phyloP scores from a whole-genome alignment of 1,140 invertebrate species.

The Thaumatotibia leucotreta region DNA sequence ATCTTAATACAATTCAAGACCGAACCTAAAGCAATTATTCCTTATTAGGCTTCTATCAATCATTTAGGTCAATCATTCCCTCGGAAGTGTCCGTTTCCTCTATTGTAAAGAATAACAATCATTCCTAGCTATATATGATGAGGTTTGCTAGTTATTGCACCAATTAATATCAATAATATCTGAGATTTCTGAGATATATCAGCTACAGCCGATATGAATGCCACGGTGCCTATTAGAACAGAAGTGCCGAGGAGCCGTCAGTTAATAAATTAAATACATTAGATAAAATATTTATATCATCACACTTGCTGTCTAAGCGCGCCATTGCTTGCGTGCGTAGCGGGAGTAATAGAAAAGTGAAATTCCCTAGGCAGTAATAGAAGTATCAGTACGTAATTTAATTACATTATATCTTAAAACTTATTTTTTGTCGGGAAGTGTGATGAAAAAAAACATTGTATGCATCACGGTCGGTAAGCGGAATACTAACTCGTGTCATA shows the following conservation, averaged over 20 bases:
- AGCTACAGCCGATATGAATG: neutral
- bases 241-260: neutral
- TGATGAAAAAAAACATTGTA: no score
- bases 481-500: no score
- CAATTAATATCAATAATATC: slow-evolving; percentile 14
- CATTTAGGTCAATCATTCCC: neutral
- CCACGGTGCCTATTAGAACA: neutral
- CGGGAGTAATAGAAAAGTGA: no score
- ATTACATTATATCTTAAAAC: no score
- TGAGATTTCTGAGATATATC: no score
- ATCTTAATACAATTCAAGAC: no score
- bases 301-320: no score
- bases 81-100: neutral
- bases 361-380: no score
- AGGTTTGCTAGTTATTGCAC: neutral
- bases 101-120: neutral
- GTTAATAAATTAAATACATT: neutral
- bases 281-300: neutral
- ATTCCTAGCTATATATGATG: slow-evolving; percentile 1
- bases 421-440: no score
- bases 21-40: neutral
- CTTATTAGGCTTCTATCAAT: neutral
- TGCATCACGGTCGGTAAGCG: no score
- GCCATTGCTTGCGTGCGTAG: no score
- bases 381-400: no score